phyloP scores from a whole-genome alignment of 2,797 vertebrate genomes.

The Huso huso region DNA sequence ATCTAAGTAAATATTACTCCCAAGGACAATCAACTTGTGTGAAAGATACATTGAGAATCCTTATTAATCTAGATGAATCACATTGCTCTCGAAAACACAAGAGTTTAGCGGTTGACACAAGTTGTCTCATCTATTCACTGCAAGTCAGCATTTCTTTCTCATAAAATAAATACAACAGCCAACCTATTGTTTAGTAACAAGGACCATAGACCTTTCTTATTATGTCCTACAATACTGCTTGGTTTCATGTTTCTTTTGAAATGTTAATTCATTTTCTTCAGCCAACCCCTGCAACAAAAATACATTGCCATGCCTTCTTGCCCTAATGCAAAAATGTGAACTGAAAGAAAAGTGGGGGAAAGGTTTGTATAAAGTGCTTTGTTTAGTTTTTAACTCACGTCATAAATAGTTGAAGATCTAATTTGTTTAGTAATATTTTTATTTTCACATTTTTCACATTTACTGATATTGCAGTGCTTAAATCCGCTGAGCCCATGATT shows the following conservation, averaged over 20 bases:
- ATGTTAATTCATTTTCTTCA: slow-evolving; percentile 26
- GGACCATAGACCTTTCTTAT: slow-evolving; percentile 22
- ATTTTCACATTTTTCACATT: too few species aligned
- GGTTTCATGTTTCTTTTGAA: slow-evolving; percentile 24
- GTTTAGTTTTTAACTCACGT: too few species aligned
- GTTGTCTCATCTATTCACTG: slow-evolving; percentile 51
- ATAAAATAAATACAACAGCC: slow-evolving; percentile 20
- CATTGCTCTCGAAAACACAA: slow-evolving; percentile 35
- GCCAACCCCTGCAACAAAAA: not conserved
- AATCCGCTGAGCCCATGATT: too few species aligned
- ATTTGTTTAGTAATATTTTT: too few species aligned
- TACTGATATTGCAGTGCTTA: too few species aligned
- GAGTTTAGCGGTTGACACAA: slow-evolving; percentile 44
- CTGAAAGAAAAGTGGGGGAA: too few species aligned
- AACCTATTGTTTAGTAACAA: slow-evolving; percentile 16
- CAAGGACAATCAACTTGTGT: slow-evolving; percentile 49
- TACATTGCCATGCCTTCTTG: too few species aligned
- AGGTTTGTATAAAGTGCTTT: too few species aligned
- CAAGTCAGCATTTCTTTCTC: slow-evolving; percentile 24
- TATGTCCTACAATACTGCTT: slow-evolving; percentile 13
- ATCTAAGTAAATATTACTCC: slow-evolving; percentile 64
- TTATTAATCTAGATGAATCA: slow-evolving; percentile 60
- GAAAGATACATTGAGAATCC: slow-evolving; percentile 52
- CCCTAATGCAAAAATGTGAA: too few species aligned
- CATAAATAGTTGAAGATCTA: too few species aligned